These are phyloP conservation scores for Pseudopodoces humilis DNA, from an alignment of 2,113 vertebrate genomes.

Conservation along the genomic window DNA sequence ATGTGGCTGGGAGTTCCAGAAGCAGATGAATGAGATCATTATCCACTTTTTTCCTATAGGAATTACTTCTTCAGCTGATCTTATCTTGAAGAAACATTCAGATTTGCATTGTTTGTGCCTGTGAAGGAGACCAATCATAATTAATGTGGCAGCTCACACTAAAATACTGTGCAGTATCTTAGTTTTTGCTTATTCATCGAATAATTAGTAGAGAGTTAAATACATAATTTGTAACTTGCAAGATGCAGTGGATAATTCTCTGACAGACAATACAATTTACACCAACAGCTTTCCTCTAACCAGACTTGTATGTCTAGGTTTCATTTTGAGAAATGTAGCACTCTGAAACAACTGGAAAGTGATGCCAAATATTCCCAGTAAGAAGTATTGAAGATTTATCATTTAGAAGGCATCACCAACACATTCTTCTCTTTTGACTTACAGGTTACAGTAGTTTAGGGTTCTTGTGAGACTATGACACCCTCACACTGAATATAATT, in stretches of 20 bases:
- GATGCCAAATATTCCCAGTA: neutral
- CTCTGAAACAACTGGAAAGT: neutral
- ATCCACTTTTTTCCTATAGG: neutral
- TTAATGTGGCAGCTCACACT: neutral
- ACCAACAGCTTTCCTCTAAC: neutral
- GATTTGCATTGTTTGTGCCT: neutral
- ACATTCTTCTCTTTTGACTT: neutral
- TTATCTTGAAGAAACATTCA: neutral
- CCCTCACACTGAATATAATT: neutral
- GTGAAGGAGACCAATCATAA: neutral
- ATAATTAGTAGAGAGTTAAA: neutral
- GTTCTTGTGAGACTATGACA: neutral
- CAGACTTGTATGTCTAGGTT: neutral
- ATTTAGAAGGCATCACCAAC: neutral
- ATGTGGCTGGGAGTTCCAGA: neutral
- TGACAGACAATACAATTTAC: neutral
- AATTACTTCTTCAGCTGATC: neutral
- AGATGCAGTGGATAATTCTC: neutral
- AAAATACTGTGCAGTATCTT: neutral
- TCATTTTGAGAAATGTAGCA: neutral
- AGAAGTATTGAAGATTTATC: neutral
- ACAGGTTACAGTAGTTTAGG: neutral
- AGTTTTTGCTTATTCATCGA: neutral
- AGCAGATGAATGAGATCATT: neutral
- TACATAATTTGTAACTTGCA: neutral